Evolutionary conservation across 2,113 vertebrate species (phyloP), one percentile per base, ranked within the genome.

Genomic region (Cynopterus brachyotis): DNA sequence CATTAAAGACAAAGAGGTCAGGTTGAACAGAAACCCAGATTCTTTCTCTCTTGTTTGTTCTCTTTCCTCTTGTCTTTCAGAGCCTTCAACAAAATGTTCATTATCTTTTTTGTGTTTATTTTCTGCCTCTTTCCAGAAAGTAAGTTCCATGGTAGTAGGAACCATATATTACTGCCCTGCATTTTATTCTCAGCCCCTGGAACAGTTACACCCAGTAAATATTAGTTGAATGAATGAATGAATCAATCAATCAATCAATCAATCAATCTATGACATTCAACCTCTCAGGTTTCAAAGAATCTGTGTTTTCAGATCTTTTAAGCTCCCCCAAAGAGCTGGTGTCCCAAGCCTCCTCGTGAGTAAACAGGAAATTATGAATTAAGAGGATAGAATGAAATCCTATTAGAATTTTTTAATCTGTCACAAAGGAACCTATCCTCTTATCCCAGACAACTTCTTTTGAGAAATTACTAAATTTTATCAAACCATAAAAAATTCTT

Each of bases 401-500:
- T 75, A 84, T 70, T 3, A 62, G 40, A 72, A 96, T 67, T 93
- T 96, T 80, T 50, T 57, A 85, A 1, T 82, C 40, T 85, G 4
- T 62, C 40, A 57, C 53, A 78, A 47, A 96, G 26, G 13, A 96
- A 59, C 35, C 55, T 40, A 47, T 47, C 11, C 11, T 55, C 35
- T 55, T 50, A 86, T 89, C 28, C 75, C 24, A 70, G 10, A 72
- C 42, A 95, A 91, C 35, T n/a, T 88, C n/a, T 94, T 93, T 19
- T 79, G 87, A 86, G n/a, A 94, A 95, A 80, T 78, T 37, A 60
- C 11, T 76, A 32, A 82, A 89, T 2, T 95, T 87, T 37, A 80
- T 26, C 22, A 96, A 81, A 86, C 20, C 86, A 32, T 79, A 12
- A 75, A 95, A 87, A 24, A 75, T 6, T 45, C 24, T 83, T n/a